phyloP scores from a whole-genome alignment of 2,797 vertebrate species.

The Agapornis canus region DNA sequence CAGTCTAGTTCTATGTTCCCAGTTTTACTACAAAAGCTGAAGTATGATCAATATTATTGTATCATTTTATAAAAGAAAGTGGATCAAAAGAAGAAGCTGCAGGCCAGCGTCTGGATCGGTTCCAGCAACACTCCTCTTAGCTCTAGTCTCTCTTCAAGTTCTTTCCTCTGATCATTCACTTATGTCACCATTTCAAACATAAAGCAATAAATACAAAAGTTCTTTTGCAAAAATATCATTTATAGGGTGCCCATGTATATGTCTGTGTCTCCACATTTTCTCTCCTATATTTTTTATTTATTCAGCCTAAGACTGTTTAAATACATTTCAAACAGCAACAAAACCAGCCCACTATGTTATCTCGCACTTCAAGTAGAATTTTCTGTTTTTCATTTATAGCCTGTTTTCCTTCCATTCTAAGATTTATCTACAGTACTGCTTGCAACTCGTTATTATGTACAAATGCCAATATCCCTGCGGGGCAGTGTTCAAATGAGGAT shows the following conservation, averaged over 20 bases:
- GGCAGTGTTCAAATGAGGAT: neutral
- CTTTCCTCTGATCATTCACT: neutral
- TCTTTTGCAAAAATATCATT: neutral
- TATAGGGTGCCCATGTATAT: neutral
- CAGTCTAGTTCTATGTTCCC: neutral
- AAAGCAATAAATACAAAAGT: neutral
- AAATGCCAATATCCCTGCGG: constrained; percentile 12
- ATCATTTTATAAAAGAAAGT: neutral
- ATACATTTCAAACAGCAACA: neutral
- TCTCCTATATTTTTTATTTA: neutral
- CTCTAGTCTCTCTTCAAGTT: neutral
- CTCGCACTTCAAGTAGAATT: neutral
- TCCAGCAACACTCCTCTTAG: neutral
- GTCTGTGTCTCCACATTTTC: neutral
- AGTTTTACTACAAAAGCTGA: neutral
- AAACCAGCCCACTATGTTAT: neutral
- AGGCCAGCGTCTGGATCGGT: neutral
- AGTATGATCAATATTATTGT: neutral
- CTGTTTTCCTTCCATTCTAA: neutral
- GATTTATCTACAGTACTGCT: neutral
- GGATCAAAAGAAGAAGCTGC: neutral
- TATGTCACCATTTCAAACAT: neutral
- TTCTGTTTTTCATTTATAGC: neutral
- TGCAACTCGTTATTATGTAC: constrained; percentile 33
- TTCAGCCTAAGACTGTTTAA: neutral